Evolutionary conservation across 2,888 invertebrate species (phyloP), one percentile per base, ranked within the genome.

Genomic region (Odontocerum albicorne): DNA sequence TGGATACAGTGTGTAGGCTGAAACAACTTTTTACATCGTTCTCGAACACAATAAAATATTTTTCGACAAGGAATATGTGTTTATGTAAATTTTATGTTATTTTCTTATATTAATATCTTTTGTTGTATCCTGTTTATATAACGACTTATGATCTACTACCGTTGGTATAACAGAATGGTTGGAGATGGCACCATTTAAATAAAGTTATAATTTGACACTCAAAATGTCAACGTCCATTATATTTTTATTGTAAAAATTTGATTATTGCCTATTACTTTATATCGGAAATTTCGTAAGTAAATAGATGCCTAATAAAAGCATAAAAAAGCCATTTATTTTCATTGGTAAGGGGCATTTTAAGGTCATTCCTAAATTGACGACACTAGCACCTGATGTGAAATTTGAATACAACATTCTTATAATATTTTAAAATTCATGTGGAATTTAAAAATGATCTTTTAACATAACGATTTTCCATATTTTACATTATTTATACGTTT

Each of bases 1-100:
- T 46, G 42, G 35, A 42, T 40, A 15, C 42, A 21, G n/a, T 43
- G 58, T 51, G 58, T 55, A 51, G 58, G 58, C 35, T 36, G 58
- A 50, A 40, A 58, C 58, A 47, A 27, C 53, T 49, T 57, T 54
- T 54, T 46, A 46, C 46, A 35, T 33, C n/a, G 27, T 27, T 39
- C 31, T 32, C 32, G 49, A 39, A 42, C 35, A 50, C 43, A 40
- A 43, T 43, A 50, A 43, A 43, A 50, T 50, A 33, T 50, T 21
- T 42, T 50, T 32, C 15, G 42, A 38, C 27, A 40, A 39, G 19
- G 27, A 31, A 39, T 49, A 49, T 49, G 38, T 49, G 49, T 39
- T 39, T 40, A 49, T 49, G 49, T 20, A 20, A 49, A 49, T 49
- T 49, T 49, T 12, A 16, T 39, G 19, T 40, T 31, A 13, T 49